Conservation (phyloP, 2,113 vertebrate species). For the Zosterops japonicus region DNA sequence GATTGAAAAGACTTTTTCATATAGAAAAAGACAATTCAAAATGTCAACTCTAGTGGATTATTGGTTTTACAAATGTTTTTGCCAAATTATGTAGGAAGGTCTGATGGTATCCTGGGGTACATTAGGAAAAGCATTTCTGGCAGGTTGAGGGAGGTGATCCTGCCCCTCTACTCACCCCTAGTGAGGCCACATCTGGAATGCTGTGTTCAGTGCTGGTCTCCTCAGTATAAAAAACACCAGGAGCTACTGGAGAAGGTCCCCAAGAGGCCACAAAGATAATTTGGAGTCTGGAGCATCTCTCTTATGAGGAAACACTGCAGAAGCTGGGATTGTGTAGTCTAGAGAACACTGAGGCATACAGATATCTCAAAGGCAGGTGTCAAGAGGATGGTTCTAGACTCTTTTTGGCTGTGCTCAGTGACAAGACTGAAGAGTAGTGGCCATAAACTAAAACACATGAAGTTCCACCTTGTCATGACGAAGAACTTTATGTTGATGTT, state of each 20-base stretch:
- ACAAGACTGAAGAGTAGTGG: background rate
- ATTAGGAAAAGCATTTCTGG: background rate
- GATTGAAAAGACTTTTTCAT: background rate
- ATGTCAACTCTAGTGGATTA: background rate
- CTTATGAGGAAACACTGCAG: background rate
- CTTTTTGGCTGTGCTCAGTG: background rate
- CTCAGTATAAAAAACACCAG: background rate
- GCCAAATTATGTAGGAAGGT: background rate
- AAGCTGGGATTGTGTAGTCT: background rate
- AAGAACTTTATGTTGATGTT: background rate
- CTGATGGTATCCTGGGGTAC: background rate
- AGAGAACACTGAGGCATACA: background rate
- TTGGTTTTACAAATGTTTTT: background rate
- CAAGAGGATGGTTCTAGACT: background rate
- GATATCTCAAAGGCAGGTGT: background rate
- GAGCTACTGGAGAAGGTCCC: background rate
- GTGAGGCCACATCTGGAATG: rapidly evolving
- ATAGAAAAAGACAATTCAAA: background rate
- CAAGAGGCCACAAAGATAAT: background rate
- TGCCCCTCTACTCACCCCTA: rapidly evolving
- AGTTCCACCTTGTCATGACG: rapidly evolving
- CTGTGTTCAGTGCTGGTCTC: background rate
- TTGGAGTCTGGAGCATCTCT: background rate
- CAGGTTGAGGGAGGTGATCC: rapidly evolving
- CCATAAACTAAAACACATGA: background rate